Percentiles rank a stretch among this genome's conserved stretches.
phyloP scores from a whole-genome alignment of 35 echinoderm and acorn worm species.

The Lytechinus pictus region DNA sequence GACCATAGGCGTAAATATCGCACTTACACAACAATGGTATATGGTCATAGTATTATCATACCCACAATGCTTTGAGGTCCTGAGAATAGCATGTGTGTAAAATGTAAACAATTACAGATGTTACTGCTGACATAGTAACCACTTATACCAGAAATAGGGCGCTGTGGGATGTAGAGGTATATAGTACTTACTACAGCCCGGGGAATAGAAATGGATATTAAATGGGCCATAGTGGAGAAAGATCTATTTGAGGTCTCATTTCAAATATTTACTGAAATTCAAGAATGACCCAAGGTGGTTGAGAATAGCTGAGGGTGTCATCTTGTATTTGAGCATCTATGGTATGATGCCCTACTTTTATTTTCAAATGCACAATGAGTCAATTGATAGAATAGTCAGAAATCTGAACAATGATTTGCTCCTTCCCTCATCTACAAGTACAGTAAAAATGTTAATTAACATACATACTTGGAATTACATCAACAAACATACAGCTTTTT shows the following conservation, averaged over 20 bases:
- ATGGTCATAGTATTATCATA: not conserved
- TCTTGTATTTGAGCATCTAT: not conserved
- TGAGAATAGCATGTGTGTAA: not conserved
- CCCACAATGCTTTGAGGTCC: not conserved
- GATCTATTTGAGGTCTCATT: conserved; percentile 1
- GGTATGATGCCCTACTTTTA: not conserved
- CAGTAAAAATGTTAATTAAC: too few species aligned
- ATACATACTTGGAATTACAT: too few species aligned
- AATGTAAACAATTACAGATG: conserved; percentile 20
- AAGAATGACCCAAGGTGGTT: not conserved
- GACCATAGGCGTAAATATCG: not conserved
- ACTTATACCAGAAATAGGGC: conserved; percentile 2
- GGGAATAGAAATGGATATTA: not conserved
- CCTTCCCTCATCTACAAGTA: not conserved
- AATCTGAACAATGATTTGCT: not conserved
- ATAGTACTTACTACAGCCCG: not conserved
- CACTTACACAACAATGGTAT: not conserved
- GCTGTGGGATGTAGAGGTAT: not conserved
- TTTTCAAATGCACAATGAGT: not conserved
- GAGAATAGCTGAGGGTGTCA: not conserved
- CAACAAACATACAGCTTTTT: too few species aligned
- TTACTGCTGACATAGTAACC: conserved; percentile 17
- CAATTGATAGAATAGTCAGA: not conserved
- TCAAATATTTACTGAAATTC: conserved; percentile 14
- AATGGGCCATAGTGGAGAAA: conserved; percentile 9